A percentile compares a stretch with the other conserved stretches of the same genome.
Evolutionary conservation across 2,888 invertebrate species (phyloP).

Genomic region (Notocelia uddmanniana): DNA sequence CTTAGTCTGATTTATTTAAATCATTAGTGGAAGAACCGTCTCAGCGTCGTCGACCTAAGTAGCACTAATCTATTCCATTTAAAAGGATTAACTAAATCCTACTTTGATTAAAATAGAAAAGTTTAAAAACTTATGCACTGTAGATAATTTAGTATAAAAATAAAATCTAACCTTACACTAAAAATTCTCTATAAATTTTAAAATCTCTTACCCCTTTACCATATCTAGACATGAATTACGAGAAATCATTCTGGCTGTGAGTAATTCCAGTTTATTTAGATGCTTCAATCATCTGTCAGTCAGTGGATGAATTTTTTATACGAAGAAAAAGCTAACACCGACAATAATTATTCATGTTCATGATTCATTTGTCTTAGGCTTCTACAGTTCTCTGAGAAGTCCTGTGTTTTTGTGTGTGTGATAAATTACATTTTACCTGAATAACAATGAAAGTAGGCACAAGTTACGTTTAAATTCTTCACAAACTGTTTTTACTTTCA

Average conservation of each 20-base stretch:
- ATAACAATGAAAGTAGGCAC: background rate
- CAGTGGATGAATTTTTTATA: constrained; percentile 50
- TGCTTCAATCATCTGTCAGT: constrained; percentile 63
- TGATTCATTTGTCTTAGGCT: constrained; percentile 52
- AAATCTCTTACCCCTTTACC: constrained; percentile 74
- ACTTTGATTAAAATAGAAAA: constrained; percentile 78
- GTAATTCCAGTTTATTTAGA: constrained; percentile 76
- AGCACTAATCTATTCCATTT: constrained; percentile 78
- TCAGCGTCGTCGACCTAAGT: constrained; percentile 61
- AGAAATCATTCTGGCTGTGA: constrained; percentile 86
- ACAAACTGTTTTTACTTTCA: background rate
- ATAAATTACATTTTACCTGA: background rate
- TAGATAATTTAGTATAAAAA: constrained; percentile 81
- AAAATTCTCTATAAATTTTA: constrained; percentile 66
- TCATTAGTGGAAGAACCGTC: constrained; percentile 51
- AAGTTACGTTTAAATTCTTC: background rate
- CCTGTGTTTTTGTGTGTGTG: constrained; percentile 19
- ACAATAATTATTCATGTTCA: constrained; percentile 65
- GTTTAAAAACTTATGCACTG: constrained; percentile 81
- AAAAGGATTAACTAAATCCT: constrained; percentile 74
- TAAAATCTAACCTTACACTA: constrained; percentile 72
- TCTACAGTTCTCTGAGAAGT: constrained; percentile 44
- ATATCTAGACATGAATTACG: constrained; percentile 81
- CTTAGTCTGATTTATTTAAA: constrained; percentile 42
- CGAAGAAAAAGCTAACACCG: constrained; percentile 61